These are phyloP conservation scores for Elgaria multicarinata DNA, from an alignment of 2,113 vertebrate genomes.

Conservation along the genomic window DNA sequence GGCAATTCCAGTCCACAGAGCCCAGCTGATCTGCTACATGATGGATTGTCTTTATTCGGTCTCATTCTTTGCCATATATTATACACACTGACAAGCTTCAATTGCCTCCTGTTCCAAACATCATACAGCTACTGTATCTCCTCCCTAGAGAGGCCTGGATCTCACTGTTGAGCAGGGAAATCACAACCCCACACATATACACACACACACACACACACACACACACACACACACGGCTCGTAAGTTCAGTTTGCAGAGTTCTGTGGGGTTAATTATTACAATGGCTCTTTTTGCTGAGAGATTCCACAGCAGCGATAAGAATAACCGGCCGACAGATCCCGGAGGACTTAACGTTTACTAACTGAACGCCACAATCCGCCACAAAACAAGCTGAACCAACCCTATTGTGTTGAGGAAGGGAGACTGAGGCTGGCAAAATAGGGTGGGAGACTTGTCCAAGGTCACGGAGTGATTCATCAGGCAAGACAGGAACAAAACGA, in stretches of 20 bases:
- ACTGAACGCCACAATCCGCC: background rate
- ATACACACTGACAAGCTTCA: background rate
- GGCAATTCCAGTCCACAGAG: background rate
- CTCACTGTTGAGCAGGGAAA: background rate
- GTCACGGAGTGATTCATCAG: slow-evolving; percentile 22
- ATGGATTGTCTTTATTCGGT: background rate
- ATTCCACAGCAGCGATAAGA: slow-evolving; percentile 38
- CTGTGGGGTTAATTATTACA: slow-evolving; percentile 45
- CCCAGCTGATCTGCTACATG: background rate
- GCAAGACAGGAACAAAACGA: slow-evolving; percentile 15
- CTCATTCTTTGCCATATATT: background rate
- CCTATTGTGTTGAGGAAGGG: background rate
- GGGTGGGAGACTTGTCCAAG: background rate
- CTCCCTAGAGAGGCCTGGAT: background rate
- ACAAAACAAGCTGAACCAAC: background rate
- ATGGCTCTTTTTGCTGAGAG: background rate
- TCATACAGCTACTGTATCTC: background rate
- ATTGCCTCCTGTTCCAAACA: background rate
- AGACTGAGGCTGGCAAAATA: slow-evolving; percentile 17
- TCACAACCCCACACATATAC: background rate
- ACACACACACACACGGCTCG: background rate
- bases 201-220: background rate
- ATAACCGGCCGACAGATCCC: slow-evolving; percentile 3
- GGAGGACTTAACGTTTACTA: slow-evolving; percentile 28
- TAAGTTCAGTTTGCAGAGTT: background rate